Evolutionary conservation across 2,113 vertebrate species (phyloP).

Genomic region (Passer montanus): DNA sequence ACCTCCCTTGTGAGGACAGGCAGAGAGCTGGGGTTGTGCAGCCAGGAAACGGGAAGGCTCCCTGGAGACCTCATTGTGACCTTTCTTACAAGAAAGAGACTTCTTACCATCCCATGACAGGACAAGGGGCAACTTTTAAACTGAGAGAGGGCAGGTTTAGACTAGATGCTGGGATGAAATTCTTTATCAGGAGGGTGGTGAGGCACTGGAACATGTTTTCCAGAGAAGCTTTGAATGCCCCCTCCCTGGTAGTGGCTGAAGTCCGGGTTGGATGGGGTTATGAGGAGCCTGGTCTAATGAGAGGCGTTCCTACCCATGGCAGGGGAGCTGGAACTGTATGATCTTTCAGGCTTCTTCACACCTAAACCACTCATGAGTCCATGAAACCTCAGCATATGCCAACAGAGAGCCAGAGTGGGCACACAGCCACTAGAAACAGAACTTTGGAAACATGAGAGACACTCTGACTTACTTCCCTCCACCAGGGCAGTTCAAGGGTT

Average conservation of each 20-base stretch:
- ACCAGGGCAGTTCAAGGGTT: neutral
- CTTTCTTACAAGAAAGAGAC: neutral
- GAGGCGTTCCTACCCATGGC: neutral
- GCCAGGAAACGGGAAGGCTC: neutral
- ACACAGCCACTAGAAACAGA: neutral
- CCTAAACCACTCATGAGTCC: neutral
- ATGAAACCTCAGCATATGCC: fast-evolving
- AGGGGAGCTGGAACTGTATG: fast-evolving
- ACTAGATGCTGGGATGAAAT: neutral
- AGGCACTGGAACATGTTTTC: neutral
- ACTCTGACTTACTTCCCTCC: neutral
- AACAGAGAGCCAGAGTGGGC: neutral
- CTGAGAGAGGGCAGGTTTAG: neutral
- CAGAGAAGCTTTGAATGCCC: neutral
- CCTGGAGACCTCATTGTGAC: fast-evolving
- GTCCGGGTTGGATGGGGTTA: neutral
- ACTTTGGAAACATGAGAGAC: neutral
- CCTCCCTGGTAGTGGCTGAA: neutral
- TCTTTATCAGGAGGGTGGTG: neutral
- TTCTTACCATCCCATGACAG: neutral
- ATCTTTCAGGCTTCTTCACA: neutral
- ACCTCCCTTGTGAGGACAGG: neutral
- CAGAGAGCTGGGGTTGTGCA: neutral
- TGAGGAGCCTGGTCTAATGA: neutral
- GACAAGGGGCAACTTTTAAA: neutral